Percentiles rank a stretch among this genome's conserved stretches.
Conservation (phyloP, 2,888 invertebrate species). For the Caenorhabditis macrosperma region DNA sequence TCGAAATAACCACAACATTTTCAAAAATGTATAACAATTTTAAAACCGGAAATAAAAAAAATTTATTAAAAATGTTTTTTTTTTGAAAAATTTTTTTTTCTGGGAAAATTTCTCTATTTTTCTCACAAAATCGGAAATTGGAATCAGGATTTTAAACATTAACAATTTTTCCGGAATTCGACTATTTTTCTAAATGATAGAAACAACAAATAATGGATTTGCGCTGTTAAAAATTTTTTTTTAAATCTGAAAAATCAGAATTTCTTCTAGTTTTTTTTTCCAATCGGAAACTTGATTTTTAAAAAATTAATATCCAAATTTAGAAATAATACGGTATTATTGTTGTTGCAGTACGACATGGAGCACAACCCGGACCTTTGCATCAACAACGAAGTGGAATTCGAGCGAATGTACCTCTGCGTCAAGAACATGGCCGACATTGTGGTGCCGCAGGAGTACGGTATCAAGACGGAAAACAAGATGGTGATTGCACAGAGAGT, state of each 20-base stretch:
- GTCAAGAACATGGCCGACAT: slow-evolving; percentile 98
- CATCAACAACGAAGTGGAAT: slow-evolving; percentile 83
- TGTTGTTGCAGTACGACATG: slow-evolving; percentile 84
- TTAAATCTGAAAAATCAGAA: neutral
- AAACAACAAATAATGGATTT: no score
- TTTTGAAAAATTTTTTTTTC: neutral
- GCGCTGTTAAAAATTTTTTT: neutral
- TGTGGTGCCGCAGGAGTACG: slow-evolving; percentile 99
- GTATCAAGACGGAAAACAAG: slow-evolving; percentile 94
- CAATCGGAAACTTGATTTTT: neutral
- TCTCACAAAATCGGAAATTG: neutral
- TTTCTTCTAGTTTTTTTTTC: neutral
- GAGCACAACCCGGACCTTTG: slow-evolving; percentile 92
- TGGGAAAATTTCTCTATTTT: neutral
- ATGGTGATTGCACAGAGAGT: slow-evolving; percentile 96
- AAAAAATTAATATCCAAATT: neutral
- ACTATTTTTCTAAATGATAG: no score
- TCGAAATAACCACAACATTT: no score
- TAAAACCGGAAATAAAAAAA: no score
- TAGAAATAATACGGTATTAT: neutral
- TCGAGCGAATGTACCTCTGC: slow-evolving; percentile 86
- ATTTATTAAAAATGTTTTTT: neutral
- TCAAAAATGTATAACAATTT: no score
- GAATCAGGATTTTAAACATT: neutral
- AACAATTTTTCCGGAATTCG: no score